A percentile compares a stretch with the other conserved stretches of the same genome.
phyloP scores from a whole-genome alignment of 2,888 invertebrate genomes.

The Camponotus fellah region DNA sequence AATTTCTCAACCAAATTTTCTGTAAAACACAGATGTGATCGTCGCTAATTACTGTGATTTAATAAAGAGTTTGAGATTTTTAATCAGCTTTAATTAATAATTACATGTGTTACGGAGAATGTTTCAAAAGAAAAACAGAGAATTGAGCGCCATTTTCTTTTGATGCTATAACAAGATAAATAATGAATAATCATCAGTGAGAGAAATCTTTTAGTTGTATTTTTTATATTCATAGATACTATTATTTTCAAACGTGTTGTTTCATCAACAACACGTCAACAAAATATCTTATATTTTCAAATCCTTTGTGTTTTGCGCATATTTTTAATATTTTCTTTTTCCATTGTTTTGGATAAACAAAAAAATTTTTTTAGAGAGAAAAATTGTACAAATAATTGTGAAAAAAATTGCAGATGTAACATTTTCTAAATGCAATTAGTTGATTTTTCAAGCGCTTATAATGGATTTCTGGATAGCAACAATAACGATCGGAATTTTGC shows the following conservation, averaged over 20 bases:
- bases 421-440: constrained; percentile 15
- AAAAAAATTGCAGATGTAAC: not conserved
- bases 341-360: not conserved
- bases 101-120: not conserved
- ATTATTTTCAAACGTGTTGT: not conserved
- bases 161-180: not conserved
- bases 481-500: constrained; percentile 30
- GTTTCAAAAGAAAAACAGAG: not conserved
- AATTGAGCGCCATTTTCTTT: not conserved
- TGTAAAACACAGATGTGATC: constrained; percentile 1
- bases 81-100: not conserved
- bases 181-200: not conserved
- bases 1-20: constrained; percentile 21
- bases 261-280: not conserved
- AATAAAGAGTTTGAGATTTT: constrained; percentile 10
- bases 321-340: constrained; percentile 14
- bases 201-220: not conserved
- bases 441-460: not conserved
- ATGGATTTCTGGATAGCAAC: constrained; percentile 21
- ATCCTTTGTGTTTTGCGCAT: not conserved
- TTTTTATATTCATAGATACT: not conserved
- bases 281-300: not conserved
- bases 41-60: not conserved
- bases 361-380: not conserved
- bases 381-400: not conserved